phyloP scores from a whole-genome alignment of 2,113 vertebrate genomes.

The Megaleporinus macrocephalus region DNA sequence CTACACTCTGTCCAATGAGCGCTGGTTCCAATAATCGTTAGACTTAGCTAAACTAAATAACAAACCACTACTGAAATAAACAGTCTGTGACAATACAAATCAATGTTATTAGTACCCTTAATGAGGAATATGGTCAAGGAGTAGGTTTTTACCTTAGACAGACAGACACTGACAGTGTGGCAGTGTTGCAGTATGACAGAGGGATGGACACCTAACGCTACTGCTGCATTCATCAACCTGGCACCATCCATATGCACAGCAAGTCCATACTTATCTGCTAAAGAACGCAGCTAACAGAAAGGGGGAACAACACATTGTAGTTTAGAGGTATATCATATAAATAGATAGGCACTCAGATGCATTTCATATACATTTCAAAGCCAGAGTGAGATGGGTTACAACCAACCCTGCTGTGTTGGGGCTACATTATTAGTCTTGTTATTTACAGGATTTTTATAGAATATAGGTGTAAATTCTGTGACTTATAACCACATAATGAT shows the following conservation, averaged over 20 bases:
- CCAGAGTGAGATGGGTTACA: too few species aligned
- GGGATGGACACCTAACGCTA: slow-evolving; percentile 74
- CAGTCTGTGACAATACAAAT: too few species aligned
- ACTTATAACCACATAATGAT: too few species aligned
- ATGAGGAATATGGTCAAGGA: background rate
- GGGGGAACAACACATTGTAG: background rate
- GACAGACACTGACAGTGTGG: slow-evolving; percentile 84
- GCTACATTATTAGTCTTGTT: too few species aligned
- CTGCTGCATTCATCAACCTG: slow-evolving; percentile 81
- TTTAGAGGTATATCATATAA: background rate
- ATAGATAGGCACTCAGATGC: background rate
- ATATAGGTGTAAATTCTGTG: too few species aligned
- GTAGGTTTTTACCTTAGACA: slow-evolving; percentile 82
- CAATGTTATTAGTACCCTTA: too few species aligned
- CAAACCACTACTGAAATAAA: too few species aligned
- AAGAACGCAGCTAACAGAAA: slow-evolving; percentile 70
- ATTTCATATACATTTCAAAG: background rate
- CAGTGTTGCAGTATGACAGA: slow-evolving; percentile 80
- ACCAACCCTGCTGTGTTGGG: too few species aligned
- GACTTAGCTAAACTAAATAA: too few species aligned
- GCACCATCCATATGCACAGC: slow-evolving; percentile 86
- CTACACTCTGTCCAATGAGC: too few species aligned
- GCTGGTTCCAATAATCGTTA: too few species aligned
- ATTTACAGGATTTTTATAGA: too few species aligned
- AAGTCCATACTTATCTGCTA: slow-evolving; percentile 76